phyloP scores from a whole-genome alignment of 2,888 invertebrate genomes.

The Junonia oenone region DNA sequence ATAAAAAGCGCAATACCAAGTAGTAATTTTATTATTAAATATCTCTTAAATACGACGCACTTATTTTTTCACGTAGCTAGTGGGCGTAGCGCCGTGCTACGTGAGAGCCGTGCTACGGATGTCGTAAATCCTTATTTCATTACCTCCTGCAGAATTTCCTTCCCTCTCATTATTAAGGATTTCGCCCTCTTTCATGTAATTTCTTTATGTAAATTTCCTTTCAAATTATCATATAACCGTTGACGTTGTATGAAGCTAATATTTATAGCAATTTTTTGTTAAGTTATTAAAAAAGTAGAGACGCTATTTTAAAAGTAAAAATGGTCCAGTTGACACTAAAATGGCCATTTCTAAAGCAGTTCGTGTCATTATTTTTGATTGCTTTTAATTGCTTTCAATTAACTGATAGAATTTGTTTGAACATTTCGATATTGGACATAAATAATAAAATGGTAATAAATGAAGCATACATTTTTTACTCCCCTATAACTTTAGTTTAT shows the following conservation, averaged over 20 bases:
- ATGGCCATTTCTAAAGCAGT: not conserved
- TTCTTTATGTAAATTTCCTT: constrained; percentile 20
- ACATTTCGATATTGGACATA: too few species aligned
- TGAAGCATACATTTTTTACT: too few species aligned
- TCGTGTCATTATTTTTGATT: not conserved
- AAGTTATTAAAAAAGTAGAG: not conserved
- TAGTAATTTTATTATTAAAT: not conserved
- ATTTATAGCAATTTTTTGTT: not conserved
- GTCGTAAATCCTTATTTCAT: constrained; percentile 33
- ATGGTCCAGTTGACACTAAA: not conserved
- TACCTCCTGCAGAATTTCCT: constrained; percentile 30
- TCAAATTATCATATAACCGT: constrained; percentile 3
- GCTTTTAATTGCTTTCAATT: too few species aligned
- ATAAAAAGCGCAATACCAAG: too few species aligned
- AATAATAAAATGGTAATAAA: too few species aligned
- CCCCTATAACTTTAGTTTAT: too few species aligned
- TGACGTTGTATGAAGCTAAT: not conserved
- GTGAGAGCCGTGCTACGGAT: constrained; percentile 27
- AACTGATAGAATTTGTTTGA: too few species aligned
- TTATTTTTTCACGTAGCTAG: constrained; percentile 8
- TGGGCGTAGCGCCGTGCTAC: constrained; percentile 9
- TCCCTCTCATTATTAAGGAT: constrained; percentile 29
- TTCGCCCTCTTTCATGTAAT: constrained; percentile 22
- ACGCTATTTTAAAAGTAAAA: not conserved
- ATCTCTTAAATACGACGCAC: not conserved